Percentiles rank a stretch among this genome's conserved stretches.
These are phyloP conservation scores for Agonopterix alstromeriana DNA, from an alignment of 2,888 invertebrate species.

Conservation along the genomic window DNA sequence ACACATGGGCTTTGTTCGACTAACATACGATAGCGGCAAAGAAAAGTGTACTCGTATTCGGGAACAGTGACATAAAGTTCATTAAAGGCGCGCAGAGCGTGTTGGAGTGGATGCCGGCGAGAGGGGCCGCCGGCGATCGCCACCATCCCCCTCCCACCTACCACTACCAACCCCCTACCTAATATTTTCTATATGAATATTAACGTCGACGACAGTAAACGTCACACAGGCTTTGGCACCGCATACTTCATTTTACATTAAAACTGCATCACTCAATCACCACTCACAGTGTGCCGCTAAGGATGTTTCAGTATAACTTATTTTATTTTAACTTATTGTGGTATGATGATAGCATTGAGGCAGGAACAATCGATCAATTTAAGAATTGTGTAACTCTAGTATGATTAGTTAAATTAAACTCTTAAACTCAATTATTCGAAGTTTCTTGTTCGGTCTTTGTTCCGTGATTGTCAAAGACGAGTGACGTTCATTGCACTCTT, in stretches of 20 bases:
- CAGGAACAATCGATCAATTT: too few species aligned
- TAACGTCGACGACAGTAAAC: slow-evolving; percentile 24
- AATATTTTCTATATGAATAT: slow-evolving; percentile 63
- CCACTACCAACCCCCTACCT: slow-evolving; percentile 28
- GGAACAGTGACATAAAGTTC: slow-evolving; percentile 72
- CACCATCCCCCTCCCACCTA: slow-evolving; percentile 19
- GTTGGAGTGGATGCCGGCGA: slow-evolving; percentile 60
- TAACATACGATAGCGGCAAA: slow-evolving; percentile 65
- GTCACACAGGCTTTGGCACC: not conserved
- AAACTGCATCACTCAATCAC: too few species aligned
- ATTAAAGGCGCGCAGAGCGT: slow-evolving; percentile 71
- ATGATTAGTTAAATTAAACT: too few species aligned
- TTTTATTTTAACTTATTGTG: too few species aligned
- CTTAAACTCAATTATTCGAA: too few species aligned
- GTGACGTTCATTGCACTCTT: too few species aligned
- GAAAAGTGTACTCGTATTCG: slow-evolving; percentile 73
- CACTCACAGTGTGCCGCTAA: too few species aligned
- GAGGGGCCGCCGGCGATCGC: slow-evolving; percentile 47
- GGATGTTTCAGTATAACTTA: too few species aligned
- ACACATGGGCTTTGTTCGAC: slow-evolving; percentile 62
- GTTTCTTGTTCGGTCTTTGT: not conserved
- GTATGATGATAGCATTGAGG: too few species aligned
- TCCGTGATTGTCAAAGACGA: too few species aligned
- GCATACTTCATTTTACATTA: too few species aligned
- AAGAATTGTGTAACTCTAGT: too few species aligned